phyloP scores from a whole-genome alignment of 2,888 invertebrate species.

The Agrotis clavis region DNA sequence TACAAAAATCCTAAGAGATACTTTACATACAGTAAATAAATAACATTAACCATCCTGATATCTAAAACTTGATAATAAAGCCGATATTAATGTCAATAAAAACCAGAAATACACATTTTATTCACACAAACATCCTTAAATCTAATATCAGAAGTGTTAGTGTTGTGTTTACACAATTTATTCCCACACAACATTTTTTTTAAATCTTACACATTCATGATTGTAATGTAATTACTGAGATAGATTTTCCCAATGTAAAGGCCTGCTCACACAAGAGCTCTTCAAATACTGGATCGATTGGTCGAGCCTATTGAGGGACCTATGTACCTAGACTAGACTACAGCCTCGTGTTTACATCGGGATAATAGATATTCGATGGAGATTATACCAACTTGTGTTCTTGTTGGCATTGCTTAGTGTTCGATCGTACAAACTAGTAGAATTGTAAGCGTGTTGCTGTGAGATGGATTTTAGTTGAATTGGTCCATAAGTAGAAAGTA shows the following conservation, averaged over 20 bases:
- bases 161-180: too few relatives aligned
- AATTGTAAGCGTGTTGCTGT: background rate
- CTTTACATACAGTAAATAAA: too few relatives aligned
- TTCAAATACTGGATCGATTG: constrained; percentile 59
- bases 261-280: constrained; percentile 45
- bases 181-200: too few relatives aligned
- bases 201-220: too few relatives aligned
- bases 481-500: background rate
- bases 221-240: constrained; percentile 32
- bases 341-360: constrained; percentile 63
- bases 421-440: constrained; percentile 16
- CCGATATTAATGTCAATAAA: too few relatives aligned
- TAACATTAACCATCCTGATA: too few relatives aligned
- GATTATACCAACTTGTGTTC: constrained; percentile 67
- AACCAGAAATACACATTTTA: too few relatives aligned
- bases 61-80: too few relatives aligned
- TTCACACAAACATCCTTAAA: too few relatives aligned
- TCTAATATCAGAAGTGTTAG: too few relatives aligned
- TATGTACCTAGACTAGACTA: constrained; percentile 10
- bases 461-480: background rate
- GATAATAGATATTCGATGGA: constrained; percentile 67
- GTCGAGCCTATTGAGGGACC: constrained; percentile 27
- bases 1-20: too few relatives aligned
- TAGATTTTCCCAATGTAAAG: constrained; percentile 38
- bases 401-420: constrained; percentile 67